Evolutionary conservation across 1,140 invertebrate genomes (phyloP), one percentile per base, ranked within the genome.

Genomic region (Melanaphis sacchari): DNA sequence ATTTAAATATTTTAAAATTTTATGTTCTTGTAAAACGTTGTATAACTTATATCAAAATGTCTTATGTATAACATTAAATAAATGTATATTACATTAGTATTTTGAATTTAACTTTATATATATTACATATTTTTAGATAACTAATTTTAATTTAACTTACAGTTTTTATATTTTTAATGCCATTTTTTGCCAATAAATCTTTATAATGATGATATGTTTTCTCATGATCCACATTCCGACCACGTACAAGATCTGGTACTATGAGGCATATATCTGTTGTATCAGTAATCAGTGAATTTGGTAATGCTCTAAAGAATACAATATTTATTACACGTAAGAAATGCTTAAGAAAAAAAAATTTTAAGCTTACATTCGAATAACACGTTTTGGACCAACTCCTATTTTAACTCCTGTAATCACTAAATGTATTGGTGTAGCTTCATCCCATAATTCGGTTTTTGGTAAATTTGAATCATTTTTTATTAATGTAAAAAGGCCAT

Each of bases 171-270:
- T 94, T 94, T 49, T 94, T 96, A 40, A 96, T 94, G 21, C 95
- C 95, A 87, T 96, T 95, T 92, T 96, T 94, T 1, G 94, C 94
- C 0, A 97, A 94, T 24, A 96, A 88, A 66, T 96, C 95, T 94
- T 96, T 95, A 94, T 96, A 96, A 94, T 96, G 95, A 76, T 96
- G 95, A 38, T 96, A 94, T 0, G 96, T 96, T 90, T 96, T 95
- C 90, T 97, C 96, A 94, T 95, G 96, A 94, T 96, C 96, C 59
- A 95, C 95, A 93, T 95, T 96, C 15, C 94, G 95, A 31, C 96
- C 95, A 66, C 95, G 95, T 94, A 96, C 95, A 89, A 96, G 94
- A 94, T 96, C 96, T 0, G 95, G 94, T 24, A 96, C 96, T 94
- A 96, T 96, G 21, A 96, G 94, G 43, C 96, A 94, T 91, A 94